Conservation (phyloP, 2,797 vertebrate genomes). For the Lepus townsendii region DNA sequence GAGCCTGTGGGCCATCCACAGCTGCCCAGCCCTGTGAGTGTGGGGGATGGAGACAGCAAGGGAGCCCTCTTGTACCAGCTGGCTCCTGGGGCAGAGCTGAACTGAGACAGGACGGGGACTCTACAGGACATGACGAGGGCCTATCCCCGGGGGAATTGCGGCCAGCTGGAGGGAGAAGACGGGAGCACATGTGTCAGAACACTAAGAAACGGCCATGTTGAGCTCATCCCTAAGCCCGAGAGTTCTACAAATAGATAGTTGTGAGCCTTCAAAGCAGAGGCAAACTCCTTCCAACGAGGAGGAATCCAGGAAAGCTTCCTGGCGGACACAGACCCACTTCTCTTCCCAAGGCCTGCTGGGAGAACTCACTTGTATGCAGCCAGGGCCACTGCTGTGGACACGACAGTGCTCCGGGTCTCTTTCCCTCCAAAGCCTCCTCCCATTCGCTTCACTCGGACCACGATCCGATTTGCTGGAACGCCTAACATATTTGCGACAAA, state of each 20-base stretch:
- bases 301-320: not conserved
- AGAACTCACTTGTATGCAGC: constrained; percentile 94
- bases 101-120: not conserved
- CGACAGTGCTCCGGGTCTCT: constrained; percentile 91
- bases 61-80: not conserved
- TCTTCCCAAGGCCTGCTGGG: not conserved
- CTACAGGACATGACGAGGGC: accelerated
- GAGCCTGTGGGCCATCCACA: not conserved
- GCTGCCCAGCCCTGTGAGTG: not conserved
- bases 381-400: constrained; percentile 94
- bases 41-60: not conserved
- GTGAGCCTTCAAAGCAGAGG: not conserved
- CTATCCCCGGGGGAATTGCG: not conserved
- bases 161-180: not conserved
- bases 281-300: not conserved
- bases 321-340: not conserved
- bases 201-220: not conserved
- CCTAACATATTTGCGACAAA: constrained; percentile 93
- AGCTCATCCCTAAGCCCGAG: not conserved
- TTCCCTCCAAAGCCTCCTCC: constrained; percentile 98
- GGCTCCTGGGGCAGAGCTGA: not conserved
- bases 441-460: constrained; percentile 96
- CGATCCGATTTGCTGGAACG: constrained; percentile 92
- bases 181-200: accelerated
- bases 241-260: not conserved